Conservation (phyloP, 92 coral and sea anemone species). For the Bergia sp. region DNA sequence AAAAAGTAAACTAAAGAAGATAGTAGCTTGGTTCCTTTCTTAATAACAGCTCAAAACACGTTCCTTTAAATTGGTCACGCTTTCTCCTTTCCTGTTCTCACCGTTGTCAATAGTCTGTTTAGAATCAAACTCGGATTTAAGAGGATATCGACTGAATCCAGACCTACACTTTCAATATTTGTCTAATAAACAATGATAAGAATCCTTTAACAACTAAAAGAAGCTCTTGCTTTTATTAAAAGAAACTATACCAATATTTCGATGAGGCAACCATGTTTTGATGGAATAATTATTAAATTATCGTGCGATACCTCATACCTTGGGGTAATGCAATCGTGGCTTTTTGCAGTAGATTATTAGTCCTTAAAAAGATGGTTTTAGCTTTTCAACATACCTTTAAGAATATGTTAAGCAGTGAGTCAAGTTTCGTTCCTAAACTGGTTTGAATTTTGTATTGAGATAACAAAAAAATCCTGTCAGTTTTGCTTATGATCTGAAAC, state of each 20-base stretch:
- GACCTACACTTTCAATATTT: not conserved
- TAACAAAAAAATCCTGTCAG: not conserved
- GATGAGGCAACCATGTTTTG: not conserved
- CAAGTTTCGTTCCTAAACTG: conserved; percentile 19
- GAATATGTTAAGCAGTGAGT: not conserved
- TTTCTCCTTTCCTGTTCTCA: not conserved
- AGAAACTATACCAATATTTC: no score
- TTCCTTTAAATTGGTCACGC: conserved; percentile 30
- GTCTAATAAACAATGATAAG: not conserved
- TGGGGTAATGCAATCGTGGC: not conserved
- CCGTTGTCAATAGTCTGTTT: conserved; percentile 4
- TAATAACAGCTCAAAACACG: conserved; percentile 11
- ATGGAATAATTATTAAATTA: not conserved
- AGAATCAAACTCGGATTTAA: conserved; percentile 19
- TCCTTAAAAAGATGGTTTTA: not conserved
- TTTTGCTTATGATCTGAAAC: not conserved
- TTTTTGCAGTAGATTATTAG: not conserved
- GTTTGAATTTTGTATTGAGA: conserved; percentile 25
- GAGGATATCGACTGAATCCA: not conserved
- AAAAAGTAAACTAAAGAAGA: not conserved
- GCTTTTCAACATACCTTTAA: conserved; percentile 36
- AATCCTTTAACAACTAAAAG: not conserved
- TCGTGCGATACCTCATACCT: not conserved
- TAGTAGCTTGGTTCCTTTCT: not conserved
- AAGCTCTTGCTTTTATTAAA: not conserved